Conservation (phyloP, 2,113 vertebrate genomes). For the Ascaphus truei region DNA sequence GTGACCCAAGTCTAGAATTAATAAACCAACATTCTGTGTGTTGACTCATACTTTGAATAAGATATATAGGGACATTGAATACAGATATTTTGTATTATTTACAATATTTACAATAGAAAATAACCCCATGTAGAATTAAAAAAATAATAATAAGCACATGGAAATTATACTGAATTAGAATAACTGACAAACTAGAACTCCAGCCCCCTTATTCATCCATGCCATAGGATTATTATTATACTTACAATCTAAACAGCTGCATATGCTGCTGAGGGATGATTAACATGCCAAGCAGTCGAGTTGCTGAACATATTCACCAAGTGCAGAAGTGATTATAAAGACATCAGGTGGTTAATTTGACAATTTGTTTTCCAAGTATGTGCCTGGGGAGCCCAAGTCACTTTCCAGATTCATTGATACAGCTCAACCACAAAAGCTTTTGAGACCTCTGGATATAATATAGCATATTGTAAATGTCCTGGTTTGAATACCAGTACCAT, state of each 20-base stretch:
- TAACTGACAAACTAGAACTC: neutral
- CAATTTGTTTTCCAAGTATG: neutral
- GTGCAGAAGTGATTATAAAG: conserved; percentile 4
- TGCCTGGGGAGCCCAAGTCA: neutral
- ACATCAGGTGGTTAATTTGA: conserved; percentile 27
- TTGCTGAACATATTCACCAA: neutral
- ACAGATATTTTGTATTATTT: too few species aligned
- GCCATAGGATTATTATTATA: neutral
- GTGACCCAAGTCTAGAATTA: too few species aligned
- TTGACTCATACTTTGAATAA: too few species aligned
- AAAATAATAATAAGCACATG: too few species aligned
- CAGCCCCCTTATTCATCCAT: neutral
- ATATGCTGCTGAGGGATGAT: conserved; percentile 9
- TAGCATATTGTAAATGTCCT: neutral
- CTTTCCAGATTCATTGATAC: neutral
- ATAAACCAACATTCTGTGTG: too few species aligned
- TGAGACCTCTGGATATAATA: neutral
- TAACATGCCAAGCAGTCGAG: neutral
- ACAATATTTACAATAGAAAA: too few species aligned
- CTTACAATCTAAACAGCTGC: conserved; percentile 15
- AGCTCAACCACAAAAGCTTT: neutral
- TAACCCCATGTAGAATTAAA: too few species aligned
- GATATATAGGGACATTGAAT: too few species aligned
- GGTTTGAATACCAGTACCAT: neutral
- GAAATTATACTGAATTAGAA: too few species aligned